Conservation (phyloP, 1,140 invertebrate genomes). For the Macrotrachela quadricornifera region DNA sequence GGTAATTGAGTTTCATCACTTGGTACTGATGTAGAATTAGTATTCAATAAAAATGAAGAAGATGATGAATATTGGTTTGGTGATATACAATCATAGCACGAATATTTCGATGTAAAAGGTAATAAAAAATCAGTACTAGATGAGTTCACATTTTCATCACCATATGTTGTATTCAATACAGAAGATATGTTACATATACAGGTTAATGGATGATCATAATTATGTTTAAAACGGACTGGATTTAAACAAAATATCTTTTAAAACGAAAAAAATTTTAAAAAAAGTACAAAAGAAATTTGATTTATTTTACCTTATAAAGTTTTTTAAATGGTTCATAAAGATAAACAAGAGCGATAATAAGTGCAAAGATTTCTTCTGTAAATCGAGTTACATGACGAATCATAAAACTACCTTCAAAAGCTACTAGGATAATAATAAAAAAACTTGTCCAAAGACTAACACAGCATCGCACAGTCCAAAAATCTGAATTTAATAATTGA, state of each 20-base stretch:
- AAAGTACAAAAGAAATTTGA: too few species aligned
- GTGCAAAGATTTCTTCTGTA: slow-evolving; percentile 87
- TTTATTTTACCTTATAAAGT: slow-evolving; percentile 1
- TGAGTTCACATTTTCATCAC: too few species aligned
- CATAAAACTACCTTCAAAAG: slow-evolving; percentile 68
- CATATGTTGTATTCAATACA: too few species aligned
- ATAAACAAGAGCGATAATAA: slow-evolving; percentile 75
- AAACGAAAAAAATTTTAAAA: not conserved
- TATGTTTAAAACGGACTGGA: not conserved
- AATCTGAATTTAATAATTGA: slow-evolving; percentile 49
- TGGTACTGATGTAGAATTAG: too few species aligned
- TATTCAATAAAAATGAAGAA: too few species aligned
- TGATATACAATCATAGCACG: too few species aligned
- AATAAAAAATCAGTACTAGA: too few species aligned
- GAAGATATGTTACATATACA: too few species aligned
- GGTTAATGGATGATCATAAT: not conserved
- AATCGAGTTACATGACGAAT: slow-evolving; percentile 77
- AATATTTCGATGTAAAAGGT: too few species aligned
- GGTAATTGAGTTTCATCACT: slow-evolving; percentile 39
- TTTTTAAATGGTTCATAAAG: slow-evolving; percentile 34
- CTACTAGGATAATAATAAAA: slow-evolving; percentile 57
- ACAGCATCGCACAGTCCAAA: slow-evolving; percentile 63
- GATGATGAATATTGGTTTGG: too few species aligned
- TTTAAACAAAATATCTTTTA: not conserved
- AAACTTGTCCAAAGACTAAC: slow-evolving; percentile 72